Evolutionary conservation across 1,140 invertebrate genomes (phyloP), one percentile per base, ranked within the genome.

Genomic region (Lamellibrachia luymesi): DNA sequence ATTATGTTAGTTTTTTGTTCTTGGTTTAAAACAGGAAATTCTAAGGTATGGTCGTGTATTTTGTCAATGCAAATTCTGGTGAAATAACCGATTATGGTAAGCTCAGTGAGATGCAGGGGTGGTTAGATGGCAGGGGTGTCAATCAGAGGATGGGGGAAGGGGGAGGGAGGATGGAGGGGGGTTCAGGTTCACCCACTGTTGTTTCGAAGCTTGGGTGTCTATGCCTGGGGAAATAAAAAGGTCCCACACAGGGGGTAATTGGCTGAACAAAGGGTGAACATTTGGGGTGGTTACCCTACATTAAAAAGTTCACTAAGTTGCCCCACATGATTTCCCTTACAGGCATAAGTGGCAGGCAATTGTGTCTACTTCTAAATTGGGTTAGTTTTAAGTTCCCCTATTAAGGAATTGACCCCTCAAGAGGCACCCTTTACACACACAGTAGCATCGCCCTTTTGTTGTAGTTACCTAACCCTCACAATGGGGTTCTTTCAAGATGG

Each of bases 381-480:
- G 64, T 80, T 8, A 80, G 64, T 8, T 80, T 38, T 80, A 80
- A 80, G 64, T 80, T 80, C 64, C 25, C 25, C 13, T 17, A 0
- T 80, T 22, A 80, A 56, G 52, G 52, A 6, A 56, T 56, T 0
- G 6, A 0, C 64, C 64, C 64, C 7, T 22, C 64, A 10, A 80
- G 8, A 22, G 6, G 25, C 64, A 80, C 64, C 64, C 17, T 80
- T 80, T 22, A 80, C 8, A 80, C 13, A 80, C 64, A 80, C 64
- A 80, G 64, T 17, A 80, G 7, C 13, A 80, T 80, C 64, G 13
- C 64, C 64, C 64, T 80, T 80, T 80, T 80, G 64, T 80, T 22
- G 25, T 80, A 80, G 64, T 80, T 80, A 80, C 64, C 64, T 80
- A 80, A 80, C 64, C 64, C 64, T 80, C 64, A 80, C 64, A 80